Evolutionary conservation across 2,888 invertebrate species (phyloP), one percentile per base, ranked within the genome.

Genomic region (Drosophila incognita): DNA sequence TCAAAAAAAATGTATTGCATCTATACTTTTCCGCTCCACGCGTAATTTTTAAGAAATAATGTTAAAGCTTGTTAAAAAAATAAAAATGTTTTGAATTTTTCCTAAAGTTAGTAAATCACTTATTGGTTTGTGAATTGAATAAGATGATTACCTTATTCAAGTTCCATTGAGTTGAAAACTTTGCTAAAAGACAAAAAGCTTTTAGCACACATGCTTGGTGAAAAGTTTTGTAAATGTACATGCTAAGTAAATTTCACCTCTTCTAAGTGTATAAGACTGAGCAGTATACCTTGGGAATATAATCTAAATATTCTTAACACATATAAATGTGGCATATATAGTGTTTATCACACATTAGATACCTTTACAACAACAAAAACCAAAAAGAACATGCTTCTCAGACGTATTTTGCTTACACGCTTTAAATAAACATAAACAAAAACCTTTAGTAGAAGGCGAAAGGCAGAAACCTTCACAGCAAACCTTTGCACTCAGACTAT

Each of bases 151-250:
- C n/a, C 27, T 35, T 27, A 4, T 7, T 11, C 29, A 53, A 35
- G 46, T 31, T 38, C 2, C 2, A 31, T 5, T 0, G 11, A 1
- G 67, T 67, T 54, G 4, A 11, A 60, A 31, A 31, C 48, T 60
- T 15, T 21, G 52, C 18, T 8, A 57, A 15, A n/a, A 8, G 11
- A 27, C 24, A 0, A 35, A 36, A 48, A 57, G 67, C 67, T 73
- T 57, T 52, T 2, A 11, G 35, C 36, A 35, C 21, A 13, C n/a
- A 7, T 31, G 13, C 11, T 46, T 24, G 46, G 15, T 15, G 15
- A 46, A 46, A n/a, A 18, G 8, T 18, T 61, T 56, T 54, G 13
- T 21, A 4, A 10, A 24, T 54, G 40, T 35, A 65, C 27, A 18
- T 6, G 46, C 46, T 60, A 18, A 29, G 5, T 11, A 36, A 33